These are phyloP conservation scores for Crotalus helleri DNA, from an alignment of 2,113 vertebrate genomes.

Conservation along the genomic window DNA sequence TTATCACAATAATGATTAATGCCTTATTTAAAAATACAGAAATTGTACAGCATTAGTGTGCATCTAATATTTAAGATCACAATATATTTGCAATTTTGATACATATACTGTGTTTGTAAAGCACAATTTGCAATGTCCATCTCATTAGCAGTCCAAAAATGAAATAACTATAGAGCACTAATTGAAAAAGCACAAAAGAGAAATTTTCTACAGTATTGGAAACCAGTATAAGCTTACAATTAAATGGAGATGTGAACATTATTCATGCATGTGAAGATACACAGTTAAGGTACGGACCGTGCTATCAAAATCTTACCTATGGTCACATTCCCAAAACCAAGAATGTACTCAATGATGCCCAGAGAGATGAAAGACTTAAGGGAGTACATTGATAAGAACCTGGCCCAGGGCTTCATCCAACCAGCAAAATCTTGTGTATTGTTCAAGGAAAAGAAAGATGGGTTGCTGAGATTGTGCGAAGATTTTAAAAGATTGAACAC, in stretches of 20 bases:
- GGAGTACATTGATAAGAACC: too few species aligned
- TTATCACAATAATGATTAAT: not conserved
- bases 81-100: slow-evolving; percentile 37
- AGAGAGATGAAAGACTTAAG: too few species aligned
- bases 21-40: not conserved
- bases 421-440: too few species aligned
- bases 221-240: slow-evolving; percentile 49
- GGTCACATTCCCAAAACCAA: too few species aligned
- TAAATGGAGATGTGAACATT: slow-evolving; percentile 70
- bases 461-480: too few species aligned
- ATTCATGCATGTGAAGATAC: slow-evolving; percentile 78
- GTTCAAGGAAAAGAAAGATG: too few species aligned
- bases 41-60: not conserved
- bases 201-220: slow-evolving; percentile 50
- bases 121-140: slow-evolving; percentile 53
- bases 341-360: too few species aligned
- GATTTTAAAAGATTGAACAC: too few species aligned
- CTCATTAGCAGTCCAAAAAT: not conserved
- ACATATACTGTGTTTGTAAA: slow-evolving; percentile 50
- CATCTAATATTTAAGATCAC: slow-evolving; percentile 24
- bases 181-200: slow-evolving; percentile 64
- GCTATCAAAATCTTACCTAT: too few species aligned
- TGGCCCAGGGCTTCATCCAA: too few species aligned
- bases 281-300: slow-evolving; percentile 54
- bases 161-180: slow-evolving; percentile 12